Base-by-base conservation (phyloP, 2,113 vertebrate species). In the Macroglossus sobrinus region DNA sequence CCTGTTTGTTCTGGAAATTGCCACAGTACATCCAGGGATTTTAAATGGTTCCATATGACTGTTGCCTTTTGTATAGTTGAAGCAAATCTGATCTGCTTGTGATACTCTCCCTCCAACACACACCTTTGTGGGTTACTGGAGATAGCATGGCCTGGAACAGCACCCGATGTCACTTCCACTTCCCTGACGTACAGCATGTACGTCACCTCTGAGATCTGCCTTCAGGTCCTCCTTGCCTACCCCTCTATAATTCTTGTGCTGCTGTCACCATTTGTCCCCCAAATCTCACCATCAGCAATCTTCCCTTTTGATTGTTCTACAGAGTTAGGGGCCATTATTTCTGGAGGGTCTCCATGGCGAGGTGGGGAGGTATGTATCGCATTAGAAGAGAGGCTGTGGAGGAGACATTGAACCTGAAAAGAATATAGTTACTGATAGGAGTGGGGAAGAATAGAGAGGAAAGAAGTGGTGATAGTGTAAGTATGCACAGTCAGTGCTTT, bases 1-100 rank as follows among this genome's bases (percentile, higher is more conserved):
- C 69, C 66, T 87, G 35, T 72, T 90, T 50, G n/a, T 63, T 61
- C 40, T 92, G 47, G 61, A 89, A 96, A 64, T 75, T 93, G 24
- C 61, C 40, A 35, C 4, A 47, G 43, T 64, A 35, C 3, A 35
- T 57, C 33, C 28, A 61, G n/a, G 38, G 18, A 24, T 94, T 90
- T 84, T 68, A 59, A 69, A 22, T 84, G n/a, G 38, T 47, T 91
- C 59, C 43, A 0, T 78, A 7, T 35, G 28, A 71, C 33, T 59
- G 7, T 89, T 85, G 76, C 61, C 69, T 90, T 95, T 90, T 84
- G 33, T 84, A 38, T 43, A 71, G 16, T 68, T 76, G 82, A 64
- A 76, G 43, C 80, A 85, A 72, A 69, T 86, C 38, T 45, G 14
- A 30, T 81, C 19, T 55, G 35, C 74, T 45, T 82, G 47, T 88